Percentiles rank a stretch among this genome's conserved stretches.
Evolutionary conservation across 2,797 vertebrate species (phyloP).

Genomic region (Poeciliopsis gracilis): DNA sequence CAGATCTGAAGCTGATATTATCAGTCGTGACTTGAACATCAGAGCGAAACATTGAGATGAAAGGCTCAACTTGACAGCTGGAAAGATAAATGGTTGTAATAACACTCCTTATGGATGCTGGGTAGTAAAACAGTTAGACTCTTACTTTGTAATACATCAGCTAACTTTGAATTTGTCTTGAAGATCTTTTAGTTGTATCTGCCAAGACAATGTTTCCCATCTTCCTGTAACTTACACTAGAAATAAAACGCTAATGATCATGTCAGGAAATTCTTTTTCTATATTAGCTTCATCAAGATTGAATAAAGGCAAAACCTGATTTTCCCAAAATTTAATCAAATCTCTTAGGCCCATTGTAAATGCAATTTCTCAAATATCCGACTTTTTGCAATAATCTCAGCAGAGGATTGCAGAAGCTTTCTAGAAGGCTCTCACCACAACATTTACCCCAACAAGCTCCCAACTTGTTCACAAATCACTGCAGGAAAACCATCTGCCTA

Average conservation of each 20-base stretch:
- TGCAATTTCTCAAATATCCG: constrained; percentile 7
- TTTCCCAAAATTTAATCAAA: constrained; percentile 31
- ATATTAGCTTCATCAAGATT: constrained; percentile 19
- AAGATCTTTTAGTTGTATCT: constrained; percentile 12
- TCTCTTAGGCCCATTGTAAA: constrained; percentile 14
- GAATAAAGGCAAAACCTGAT: constrained; percentile 33
- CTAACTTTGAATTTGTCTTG: constrained; percentile 7
- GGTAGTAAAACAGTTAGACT: constrained; percentile 33
- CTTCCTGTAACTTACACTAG: not conserved
- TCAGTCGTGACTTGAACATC: constrained; percentile 45
- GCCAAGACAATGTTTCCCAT: constrained; percentile 26
- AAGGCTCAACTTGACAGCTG: constrained; percentile 39
- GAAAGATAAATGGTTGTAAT: constrained; percentile 62
- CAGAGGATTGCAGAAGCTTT: constrained; percentile 34
- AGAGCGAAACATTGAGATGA: constrained; percentile 46
- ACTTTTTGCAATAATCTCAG: not conserved
- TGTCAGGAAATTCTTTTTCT: constrained; percentile 32
- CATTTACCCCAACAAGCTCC: constrained; percentile 20
- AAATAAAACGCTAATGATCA: constrained; percentile 33
- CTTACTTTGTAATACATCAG: constrained; percentile 39
- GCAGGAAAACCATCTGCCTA: constrained; percentile 53
- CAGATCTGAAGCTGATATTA: constrained; percentile 54
- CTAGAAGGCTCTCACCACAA: constrained; percentile 42
- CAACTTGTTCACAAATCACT: constrained; percentile 49
- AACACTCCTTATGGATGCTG: constrained; percentile 51